phyloP scores from a whole-genome alignment of 1,140 invertebrate species.

The Drosophila bocqueti region DNA sequence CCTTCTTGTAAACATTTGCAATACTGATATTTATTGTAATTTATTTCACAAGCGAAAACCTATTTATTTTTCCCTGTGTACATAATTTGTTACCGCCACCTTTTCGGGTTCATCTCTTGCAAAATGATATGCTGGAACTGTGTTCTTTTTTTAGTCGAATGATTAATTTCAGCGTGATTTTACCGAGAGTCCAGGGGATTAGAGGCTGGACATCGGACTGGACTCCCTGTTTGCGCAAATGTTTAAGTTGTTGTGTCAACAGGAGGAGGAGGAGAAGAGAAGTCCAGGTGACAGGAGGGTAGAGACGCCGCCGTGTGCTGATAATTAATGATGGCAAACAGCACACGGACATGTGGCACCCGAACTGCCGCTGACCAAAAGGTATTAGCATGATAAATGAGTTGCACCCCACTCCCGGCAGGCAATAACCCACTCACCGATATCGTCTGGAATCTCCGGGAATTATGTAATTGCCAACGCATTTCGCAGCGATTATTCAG shows the following conservation, averaged over 20 bases:
- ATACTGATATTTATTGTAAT: neutral
- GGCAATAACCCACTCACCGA: slow-evolving; percentile 50
- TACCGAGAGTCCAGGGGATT: slow-evolving; percentile 44
- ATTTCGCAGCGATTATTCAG: slow-evolving; percentile 46
- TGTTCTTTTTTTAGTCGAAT: slow-evolving; percentile 26
- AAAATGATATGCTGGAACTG: slow-evolving; percentile 27
- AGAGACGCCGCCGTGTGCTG: slow-evolving; percentile 44
- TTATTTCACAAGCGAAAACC: neutral
- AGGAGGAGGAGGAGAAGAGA: slow-evolving; percentile 15
- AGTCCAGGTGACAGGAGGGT: slow-evolving; percentile 5
- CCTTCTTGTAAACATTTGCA: neutral
- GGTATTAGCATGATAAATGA: slow-evolving; percentile 81
- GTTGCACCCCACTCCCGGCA: slow-evolving; percentile 13
- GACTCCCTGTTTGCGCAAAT: slow-evolving; percentile 73
- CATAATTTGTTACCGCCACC: slow-evolving; percentile 16
- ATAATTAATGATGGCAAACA: slow-evolving; percentile 74
- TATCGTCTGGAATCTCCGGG: slow-evolving; percentile 37
- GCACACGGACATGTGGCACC: slow-evolving; percentile 38
- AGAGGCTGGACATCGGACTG: slow-evolving; percentile 54
- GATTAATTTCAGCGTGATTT: slow-evolving; percentile 61
- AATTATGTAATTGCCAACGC: slow-evolving; percentile 65
- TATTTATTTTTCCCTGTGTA: neutral
- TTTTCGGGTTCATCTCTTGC: slow-evolving; percentile 40
- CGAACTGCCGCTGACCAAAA: slow-evolving; percentile 47
- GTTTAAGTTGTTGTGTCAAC: slow-evolving; percentile 80